Percentiles rank a stretch among this genome's conserved stretches.
phyloP scores from a whole-genome alignment of 2,888 invertebrate genomes.

The Drosophila paranaensis region DNA sequence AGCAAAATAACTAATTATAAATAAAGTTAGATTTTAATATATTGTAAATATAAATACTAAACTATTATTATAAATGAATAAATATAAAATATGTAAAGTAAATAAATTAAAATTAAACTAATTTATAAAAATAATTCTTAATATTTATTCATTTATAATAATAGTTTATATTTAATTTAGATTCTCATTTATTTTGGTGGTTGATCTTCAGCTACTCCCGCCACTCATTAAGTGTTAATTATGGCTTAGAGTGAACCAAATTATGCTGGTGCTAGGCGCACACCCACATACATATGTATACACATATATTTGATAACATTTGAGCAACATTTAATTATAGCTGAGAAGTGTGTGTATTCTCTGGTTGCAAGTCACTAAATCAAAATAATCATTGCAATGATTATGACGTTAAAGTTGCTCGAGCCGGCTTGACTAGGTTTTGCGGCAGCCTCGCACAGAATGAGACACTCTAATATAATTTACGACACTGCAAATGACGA shows the following conservation, averaged over 20 bases:
- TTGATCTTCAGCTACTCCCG: not conserved
- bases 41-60: too few species aligned
- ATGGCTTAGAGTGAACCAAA: not conserved
- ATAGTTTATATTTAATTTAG: not conserved
- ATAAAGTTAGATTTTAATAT: too few species aligned
- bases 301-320: not conserved
- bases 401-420: conserved; percentile 51
- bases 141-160: too few species aligned
- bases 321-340: conserved; percentile 9
- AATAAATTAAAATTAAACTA: too few species aligned
- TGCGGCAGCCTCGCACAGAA: conserved; percentile 48
- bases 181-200: not conserved
- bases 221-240: not conserved
- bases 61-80: too few species aligned
- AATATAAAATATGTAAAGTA: too few species aligned
- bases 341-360: conserved; percentile 55
- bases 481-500: conserved; percentile 78
- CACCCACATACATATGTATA: not conserved
- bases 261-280: conserved; percentile 5
- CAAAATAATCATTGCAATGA: conserved; percentile 29
- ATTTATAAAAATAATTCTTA: too few species aligned
- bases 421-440: conserved; percentile 49
- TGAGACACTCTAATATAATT: conserved; percentile 77
- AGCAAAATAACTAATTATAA: too few species aligned
- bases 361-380: conserved; percentile 26